These are phyloP conservation scores for Ormyrus labotus DNA, from an alignment of 2,888 invertebrate species.

Conservation along the genomic window DNA sequence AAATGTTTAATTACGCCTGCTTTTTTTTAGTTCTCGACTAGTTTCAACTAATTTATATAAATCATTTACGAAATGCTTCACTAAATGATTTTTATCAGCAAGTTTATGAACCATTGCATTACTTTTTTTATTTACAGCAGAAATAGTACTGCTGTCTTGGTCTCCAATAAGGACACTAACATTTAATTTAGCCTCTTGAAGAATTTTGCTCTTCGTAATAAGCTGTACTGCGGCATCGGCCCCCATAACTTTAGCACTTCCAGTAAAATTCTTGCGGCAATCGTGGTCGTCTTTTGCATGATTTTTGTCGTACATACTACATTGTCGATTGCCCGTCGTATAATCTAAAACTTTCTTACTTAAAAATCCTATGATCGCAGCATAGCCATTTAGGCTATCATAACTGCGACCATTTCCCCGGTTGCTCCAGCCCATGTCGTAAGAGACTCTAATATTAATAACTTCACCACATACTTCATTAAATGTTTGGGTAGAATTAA, in stretches of 20 bases:
- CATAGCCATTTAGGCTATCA: neutral
- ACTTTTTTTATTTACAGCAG: neutral
- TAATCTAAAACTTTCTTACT: conserved; percentile 61
- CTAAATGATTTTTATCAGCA: conserved; percentile 58
- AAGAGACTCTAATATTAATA: conserved; percentile 14
- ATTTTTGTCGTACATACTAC: conserved; percentile 57
- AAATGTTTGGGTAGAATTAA: too few relatives aligned
- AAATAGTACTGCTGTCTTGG: conserved; percentile 61
- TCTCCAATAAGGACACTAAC: conserved; percentile 61
- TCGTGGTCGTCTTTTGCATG: conserved; percentile 59
- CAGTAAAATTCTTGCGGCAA: conserved; percentile 61
- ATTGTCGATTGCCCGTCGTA: conserved; percentile 58
- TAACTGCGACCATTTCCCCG: conserved; percentile 59
- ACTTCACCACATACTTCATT: too few relatives aligned
- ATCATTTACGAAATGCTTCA: conserved; percentile 58
- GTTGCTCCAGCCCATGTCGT: conserved; percentile 57
- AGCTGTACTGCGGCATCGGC: conserved; percentile 11
- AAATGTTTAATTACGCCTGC: too few relatives aligned
- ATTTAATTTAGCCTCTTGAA: conserved; percentile 56
- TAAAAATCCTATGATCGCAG: conserved; percentile 55
- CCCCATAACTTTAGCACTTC: conserved; percentile 65
- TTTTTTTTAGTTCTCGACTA: too few relatives aligned
- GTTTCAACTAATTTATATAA: conserved; percentile 37
- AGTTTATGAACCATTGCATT: conserved; percentile 25
- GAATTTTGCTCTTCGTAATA: conserved; percentile 56